phyloP scores from a whole-genome alignment of 2,113 vertebrate species.

The Rhineura floridana region DNA sequence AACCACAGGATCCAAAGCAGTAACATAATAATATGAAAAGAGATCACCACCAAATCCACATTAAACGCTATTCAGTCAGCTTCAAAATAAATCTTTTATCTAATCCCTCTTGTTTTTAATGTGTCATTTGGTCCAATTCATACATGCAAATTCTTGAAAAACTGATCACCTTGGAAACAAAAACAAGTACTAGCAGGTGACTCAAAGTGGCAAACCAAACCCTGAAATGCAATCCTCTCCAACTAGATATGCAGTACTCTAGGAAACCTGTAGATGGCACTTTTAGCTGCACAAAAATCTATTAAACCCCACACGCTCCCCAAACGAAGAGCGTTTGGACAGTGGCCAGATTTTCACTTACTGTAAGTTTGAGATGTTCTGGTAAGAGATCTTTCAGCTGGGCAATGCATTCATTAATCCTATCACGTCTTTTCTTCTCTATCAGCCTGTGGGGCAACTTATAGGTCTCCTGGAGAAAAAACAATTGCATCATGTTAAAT shows the following conservation, averaged over 20 bases:
- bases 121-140: neutral
- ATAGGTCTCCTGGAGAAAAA: constrained; percentile 87
- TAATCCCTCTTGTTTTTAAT: neutral
- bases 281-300: constrained; percentile 16
- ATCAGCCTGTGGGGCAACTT: constrained; percentile 96
- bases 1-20: neutral
- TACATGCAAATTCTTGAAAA: neutral
- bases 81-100: neutral
- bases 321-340: constrained; percentile 45
- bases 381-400: constrained; percentile 96
- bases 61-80: too few relatives aligned
- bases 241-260: neutral
- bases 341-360: constrained; percentile 75
- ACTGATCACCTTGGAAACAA: neutral
- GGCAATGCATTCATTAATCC: constrained; percentile 98
- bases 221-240: neutral
- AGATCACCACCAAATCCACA: rapidly evolving
- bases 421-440: constrained; percentile 95
- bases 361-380: constrained; percentile 97
- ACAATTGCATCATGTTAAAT: neutral
- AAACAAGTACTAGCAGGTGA: neutral
- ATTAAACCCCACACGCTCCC: constrained; percentile 9
- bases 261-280: constrained; percentile 30
- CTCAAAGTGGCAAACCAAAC: neutral
- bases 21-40: neutral